Conservation (phyloP, 2,888 invertebrate genomes). For the Acheta domesticus region DNA sequence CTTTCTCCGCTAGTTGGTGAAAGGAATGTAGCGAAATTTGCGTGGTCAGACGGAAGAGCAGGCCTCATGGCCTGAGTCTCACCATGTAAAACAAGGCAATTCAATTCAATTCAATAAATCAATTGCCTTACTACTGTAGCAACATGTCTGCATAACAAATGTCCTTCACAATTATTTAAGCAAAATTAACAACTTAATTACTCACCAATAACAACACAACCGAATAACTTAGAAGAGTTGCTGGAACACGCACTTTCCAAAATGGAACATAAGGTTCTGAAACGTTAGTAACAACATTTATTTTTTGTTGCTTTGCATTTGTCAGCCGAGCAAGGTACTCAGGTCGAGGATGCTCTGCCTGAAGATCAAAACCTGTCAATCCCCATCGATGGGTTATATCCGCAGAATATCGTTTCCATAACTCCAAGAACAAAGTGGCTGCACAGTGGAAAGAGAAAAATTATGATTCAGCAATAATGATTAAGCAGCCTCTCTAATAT, state of each 20-base stretch:
- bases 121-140: no score
- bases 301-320: slow-evolving; percentile 54
- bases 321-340: slow-evolving; percentile 65
- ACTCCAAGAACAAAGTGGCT: slow-evolving; percentile 71
- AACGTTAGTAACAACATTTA: slow-evolving; percentile 56
- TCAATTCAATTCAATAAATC: no score
- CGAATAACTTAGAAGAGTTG: slow-evolving; percentile 66
- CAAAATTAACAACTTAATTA: not conserved
- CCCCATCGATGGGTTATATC: slow-evolving; percentile 82
- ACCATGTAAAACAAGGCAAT: no score
- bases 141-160: no score
- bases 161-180: no score
- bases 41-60: no score
- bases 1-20: no score
- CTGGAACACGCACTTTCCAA: slow-evolving; percentile 70
- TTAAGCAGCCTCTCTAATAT: not conserved
- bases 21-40: no score
- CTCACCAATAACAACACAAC: slow-evolving; percentile 58
- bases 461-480: no score
- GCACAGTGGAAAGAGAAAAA: slow-evolving; percentile 25
- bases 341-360: slow-evolving; percentile 73
- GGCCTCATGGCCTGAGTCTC: no score
- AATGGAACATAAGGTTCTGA: slow-evolving; percentile 72
- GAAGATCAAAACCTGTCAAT: slow-evolving; percentile 66
- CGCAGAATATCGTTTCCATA: slow-evolving; percentile 78